phyloP scores from a whole-genome alignment of 2,113 vertebrate genomes.

The Athene noctua region DNA sequence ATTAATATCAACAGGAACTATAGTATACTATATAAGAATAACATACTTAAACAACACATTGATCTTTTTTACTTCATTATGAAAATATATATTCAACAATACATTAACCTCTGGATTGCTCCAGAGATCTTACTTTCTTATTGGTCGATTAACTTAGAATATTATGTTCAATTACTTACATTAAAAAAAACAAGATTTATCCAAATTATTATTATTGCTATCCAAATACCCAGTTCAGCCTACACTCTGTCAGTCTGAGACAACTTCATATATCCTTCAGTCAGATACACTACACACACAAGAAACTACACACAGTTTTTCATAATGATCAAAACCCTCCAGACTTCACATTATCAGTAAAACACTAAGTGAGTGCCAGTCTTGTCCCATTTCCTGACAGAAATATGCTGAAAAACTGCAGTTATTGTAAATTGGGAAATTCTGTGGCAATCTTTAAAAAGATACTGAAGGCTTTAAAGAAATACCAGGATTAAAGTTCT shows the following conservation, averaged over 20 bases:
- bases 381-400: background rate
- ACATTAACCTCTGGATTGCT: background rate
- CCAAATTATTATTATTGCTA: background rate
- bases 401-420: background rate
- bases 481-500: background rate
- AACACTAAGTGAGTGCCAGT: background rate
- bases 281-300: background rate
- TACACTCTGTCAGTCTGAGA: background rate
- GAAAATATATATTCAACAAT: background rate
- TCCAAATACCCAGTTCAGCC: background rate
- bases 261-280: background rate
- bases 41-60: background rate
- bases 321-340: background rate
- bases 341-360: background rate
- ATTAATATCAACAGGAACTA: background rate
- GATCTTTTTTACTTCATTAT: background rate
- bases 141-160: background rate
- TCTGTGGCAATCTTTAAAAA: background rate
- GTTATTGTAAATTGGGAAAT: background rate
- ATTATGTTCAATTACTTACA: background rate
- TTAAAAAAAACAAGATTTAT: background rate
- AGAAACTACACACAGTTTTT: background rate
- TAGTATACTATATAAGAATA: background rate
- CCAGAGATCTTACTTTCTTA: background rate
- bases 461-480: background rate